Conservation (phyloP, 2,797 vertebrate genomes). For the Brachyrhaphis roseni region DNA sequence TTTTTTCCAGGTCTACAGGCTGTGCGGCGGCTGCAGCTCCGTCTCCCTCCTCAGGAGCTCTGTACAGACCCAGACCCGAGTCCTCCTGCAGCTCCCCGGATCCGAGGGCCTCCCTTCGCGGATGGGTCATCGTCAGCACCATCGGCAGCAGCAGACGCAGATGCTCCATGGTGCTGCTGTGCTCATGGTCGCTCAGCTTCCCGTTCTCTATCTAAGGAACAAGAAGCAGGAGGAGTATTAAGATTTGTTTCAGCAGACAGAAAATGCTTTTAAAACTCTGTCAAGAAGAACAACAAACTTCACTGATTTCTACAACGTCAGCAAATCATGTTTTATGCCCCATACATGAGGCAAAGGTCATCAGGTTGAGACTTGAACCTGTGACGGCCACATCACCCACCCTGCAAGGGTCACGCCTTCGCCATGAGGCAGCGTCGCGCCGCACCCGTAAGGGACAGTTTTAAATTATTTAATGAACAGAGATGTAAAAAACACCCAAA, state of each 20-base stretch:
- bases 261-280: background rate
- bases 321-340: background rate
- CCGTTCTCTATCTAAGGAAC: slow-evolving; percentile 87
- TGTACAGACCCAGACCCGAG: slow-evolving; percentile 76
- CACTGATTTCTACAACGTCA: background rate
- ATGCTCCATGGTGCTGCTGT: slow-evolving; percentile 85
- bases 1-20: slow-evolving; percentile 63
- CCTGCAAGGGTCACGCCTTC: no score
- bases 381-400: no score
- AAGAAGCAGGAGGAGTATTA: background rate
- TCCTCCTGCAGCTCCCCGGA: slow-evolving; percentile 77
- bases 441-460: background rate
- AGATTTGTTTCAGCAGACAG: background rate
- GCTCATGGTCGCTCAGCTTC: slow-evolving; percentile 88
- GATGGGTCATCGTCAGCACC: slow-evolving; percentile 67
- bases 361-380: no score
- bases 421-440: no score
- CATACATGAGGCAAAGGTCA: no score
- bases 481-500: background rate
- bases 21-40: slow-evolving; percentile 37
- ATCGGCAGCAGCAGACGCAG: slow-evolving; percentile 86
- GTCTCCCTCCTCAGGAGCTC: slow-evolving; percentile 71
- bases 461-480: background rate
- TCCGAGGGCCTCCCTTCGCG: slow-evolving; percentile 53
- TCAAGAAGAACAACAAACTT: background rate